Evolutionary conservation across 2,113 vertebrate species (phyloP), one percentile per base, ranked within the genome.

Genomic region (Vidua macroura): DNA sequence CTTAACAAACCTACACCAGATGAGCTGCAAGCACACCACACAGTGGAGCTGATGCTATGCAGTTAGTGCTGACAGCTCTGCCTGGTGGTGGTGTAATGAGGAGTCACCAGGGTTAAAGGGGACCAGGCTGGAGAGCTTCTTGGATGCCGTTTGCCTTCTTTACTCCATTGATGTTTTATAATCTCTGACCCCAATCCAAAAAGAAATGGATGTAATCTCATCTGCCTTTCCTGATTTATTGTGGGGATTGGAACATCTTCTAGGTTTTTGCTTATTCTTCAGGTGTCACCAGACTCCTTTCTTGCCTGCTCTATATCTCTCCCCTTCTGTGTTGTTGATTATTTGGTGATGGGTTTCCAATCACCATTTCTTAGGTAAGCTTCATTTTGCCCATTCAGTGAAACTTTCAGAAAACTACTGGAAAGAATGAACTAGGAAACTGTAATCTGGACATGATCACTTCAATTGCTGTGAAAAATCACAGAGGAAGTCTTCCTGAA

Each of bases 1-100:
- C 18, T 67, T 67, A 59, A 51, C 11, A 70, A 51, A 68, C 7
- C 24, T 33, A 39, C 8, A n/a, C 18, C 14, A 85, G 30, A 25
- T 14, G 27, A 79, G 22, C 27, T 46, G 33, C 1, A 7, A 48
- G 44, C 13, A 51, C 33, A 44, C 11, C 44, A n/a, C 7, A 9
- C 6, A 43, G 19, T 0, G 13, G 25, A 59, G 14, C 3, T 37
- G 48, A 51, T 15, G 20, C 7, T 16, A 11, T 1, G 1, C 11
- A 35, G 15, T 14, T 6, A 12, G 35, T 9, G n/a, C 28, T 16
- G 18, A 43, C 9, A 22, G 33, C 39, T 59, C 13, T 1, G 2
- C 8, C 33, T 9, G 9, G 13, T 30, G 10, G 20, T 19, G 39
- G 30, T 37, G 27, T 37, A 56, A 46, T 48, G 21, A 80, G 21